Percentiles rank a stretch among this genome's conserved stretches.
Conservation (phyloP, 2,797 vertebrate species). For the Pogonophryne albipinna region DNA sequence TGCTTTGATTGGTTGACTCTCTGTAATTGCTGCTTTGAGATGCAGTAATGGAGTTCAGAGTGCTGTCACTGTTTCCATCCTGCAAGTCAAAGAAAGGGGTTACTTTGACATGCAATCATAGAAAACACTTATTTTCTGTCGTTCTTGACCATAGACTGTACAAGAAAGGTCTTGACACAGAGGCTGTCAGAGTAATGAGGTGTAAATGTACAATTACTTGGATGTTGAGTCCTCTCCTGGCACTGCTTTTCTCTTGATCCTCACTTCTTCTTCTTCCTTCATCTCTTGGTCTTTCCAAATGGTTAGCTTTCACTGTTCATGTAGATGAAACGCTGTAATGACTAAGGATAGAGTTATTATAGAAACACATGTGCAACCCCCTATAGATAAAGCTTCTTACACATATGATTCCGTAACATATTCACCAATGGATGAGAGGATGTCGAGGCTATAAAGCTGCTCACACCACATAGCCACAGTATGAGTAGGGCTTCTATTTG, state of each 20-base stretch:
- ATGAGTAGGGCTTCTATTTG: no score
- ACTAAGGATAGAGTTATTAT: not conserved
- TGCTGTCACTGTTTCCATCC: not conserved
- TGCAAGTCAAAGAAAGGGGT: not conserved
- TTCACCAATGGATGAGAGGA: conserved; percentile 41
- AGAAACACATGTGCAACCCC: not conserved
- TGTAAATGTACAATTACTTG: not conserved
- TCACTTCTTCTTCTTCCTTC: no score
- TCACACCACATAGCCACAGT: no score
- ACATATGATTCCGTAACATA: conserved; percentile 21
- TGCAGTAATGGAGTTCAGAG: not conserved
- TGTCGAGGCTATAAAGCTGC: conserved; percentile 18
- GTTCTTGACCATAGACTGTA: not conserved
- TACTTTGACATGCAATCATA: not conserved
- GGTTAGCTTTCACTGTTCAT: not conserved
- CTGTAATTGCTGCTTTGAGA: conserved; percentile 27
- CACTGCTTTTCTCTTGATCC: no score
- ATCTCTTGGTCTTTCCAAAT: no score
- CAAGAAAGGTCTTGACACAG: not conserved
- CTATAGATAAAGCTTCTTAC: conserved; percentile 10
- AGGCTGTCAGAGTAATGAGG: not conserved
- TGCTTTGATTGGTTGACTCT: conserved; percentile 6
- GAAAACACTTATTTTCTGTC: not conserved
- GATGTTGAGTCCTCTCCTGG: not conserved
- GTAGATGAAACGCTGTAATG: conserved; percentile 22